A percentile compares a stretch with the other conserved stretches of the same genome.
These are phyloP conservation scores for Montipora sp. DNA, from an alignment of 64 coral and sea anemone species.

Conservation along the genomic window DNA sequence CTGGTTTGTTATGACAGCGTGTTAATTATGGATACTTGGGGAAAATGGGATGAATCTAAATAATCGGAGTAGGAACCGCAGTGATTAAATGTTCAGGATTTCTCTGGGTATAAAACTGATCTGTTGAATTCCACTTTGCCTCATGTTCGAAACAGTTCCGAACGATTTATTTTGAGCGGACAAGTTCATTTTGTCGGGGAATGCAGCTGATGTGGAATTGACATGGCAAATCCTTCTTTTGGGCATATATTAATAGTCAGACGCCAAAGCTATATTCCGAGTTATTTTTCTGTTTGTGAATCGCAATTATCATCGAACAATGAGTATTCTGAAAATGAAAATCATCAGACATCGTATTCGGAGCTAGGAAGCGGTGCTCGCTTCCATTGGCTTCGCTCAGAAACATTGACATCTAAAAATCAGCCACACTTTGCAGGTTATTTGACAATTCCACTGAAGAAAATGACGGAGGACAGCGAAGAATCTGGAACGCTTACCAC, in stretches of 20 bases:
- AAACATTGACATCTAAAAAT: not conserved
- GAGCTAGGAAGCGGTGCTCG: not conserved
- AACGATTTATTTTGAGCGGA: not conserved
- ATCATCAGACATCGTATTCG: slow-evolving; percentile 13
- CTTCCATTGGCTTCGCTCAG: not conserved
- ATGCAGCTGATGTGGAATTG: not conserved
- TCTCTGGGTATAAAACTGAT: not conserved
- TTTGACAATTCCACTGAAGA: slow-evolving; percentile 14
- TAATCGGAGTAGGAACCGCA: not conserved
- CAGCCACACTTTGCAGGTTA: not conserved
- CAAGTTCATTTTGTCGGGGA: not conserved
- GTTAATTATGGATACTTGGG: slow-evolving; percentile 25
- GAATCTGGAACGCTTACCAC: slow-evolving; percentile 14
- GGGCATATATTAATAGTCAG: slow-evolving; percentile 45
- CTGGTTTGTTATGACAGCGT: not conserved
- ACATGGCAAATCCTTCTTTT: slow-evolving; percentile 2
- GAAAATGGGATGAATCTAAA: not conserved
- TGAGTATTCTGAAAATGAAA: slow-evolving; percentile 37
- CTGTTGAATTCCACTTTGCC: not conserved
- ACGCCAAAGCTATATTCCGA: slow-evolving; percentile 62
- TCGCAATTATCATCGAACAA: slow-evolving; percentile 46
- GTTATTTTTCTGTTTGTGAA: slow-evolving; percentile 54
- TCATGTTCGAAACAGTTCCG: not conserved
- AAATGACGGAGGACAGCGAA: not conserved
- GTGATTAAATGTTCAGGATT: slow-evolving; percentile 22